A percentile compares a stretch with the other conserved stretches of the same genome.
Conservation (phyloP, 2,888 invertebrate species). For the Drosophila demipolita region DNA sequence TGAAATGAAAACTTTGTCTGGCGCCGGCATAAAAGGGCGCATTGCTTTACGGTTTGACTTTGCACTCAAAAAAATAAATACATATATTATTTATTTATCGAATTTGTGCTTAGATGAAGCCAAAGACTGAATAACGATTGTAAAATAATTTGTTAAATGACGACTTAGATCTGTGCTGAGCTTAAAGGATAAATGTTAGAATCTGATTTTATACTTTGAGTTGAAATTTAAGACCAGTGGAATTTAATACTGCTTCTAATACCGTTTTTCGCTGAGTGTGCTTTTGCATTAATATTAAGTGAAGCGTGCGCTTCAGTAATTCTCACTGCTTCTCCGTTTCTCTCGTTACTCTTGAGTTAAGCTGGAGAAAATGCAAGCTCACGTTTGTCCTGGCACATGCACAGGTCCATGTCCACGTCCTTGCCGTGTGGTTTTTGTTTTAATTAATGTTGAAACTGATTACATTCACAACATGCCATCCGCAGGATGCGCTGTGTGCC, state of each 20-base stretch:
- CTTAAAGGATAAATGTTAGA: background rate
- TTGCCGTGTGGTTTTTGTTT: conserved; percentile 50
- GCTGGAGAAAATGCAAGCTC: conserved; percentile 45
- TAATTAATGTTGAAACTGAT: conserved; percentile 75
- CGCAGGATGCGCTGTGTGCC: conserved; percentile 7
- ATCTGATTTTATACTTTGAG: background rate
- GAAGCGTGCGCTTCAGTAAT: background rate
- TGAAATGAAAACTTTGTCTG: conserved; percentile 53
- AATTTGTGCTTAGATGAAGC: background rate
- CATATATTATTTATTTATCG: background rate
- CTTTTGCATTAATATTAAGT: conserved; percentile 19
- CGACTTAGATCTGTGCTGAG: background rate
- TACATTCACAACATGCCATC: conserved; percentile 41
- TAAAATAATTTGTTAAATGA: background rate
- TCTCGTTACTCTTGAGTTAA: conserved; percentile 28
- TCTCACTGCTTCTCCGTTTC: background rate
- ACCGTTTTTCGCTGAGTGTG: conserved; percentile 5
- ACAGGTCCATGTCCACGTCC: conserved; percentile 46
- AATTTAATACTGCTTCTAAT: background rate
- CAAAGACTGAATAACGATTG: background rate
- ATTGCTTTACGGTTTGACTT: background rate
- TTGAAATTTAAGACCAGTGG: background rate
- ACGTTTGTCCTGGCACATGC: conserved; percentile 48
- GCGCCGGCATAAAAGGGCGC: conserved; percentile 28
- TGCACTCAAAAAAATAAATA: conserved; percentile 3